Base-by-base conservation (phyloP, 37 sponge, comb jelly and placozoan species). In the Cladorhizidae sp. region DNA sequence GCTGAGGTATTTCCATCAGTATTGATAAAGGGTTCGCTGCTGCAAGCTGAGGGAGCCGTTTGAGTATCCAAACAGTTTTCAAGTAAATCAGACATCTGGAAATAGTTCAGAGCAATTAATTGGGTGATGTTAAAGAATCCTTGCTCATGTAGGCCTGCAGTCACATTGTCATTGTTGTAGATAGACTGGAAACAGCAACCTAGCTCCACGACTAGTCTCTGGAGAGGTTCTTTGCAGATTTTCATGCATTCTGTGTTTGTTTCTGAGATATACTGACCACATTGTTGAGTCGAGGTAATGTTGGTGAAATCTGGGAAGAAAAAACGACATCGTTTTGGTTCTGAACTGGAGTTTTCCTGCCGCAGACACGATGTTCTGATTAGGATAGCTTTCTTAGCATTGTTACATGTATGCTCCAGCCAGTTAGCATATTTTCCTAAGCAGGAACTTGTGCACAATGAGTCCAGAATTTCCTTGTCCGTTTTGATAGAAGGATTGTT, bases 181-280 rank as follows among this genome's bases (percentile, higher is more conserved):
- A 65, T 33, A 5, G 67, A 65, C 35, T 25, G 35, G 35, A 32
- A 65, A 32, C 67, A 65, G 67, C 67, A 65, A 32, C 67, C 67
- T 14, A 65, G 31, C 7, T 25, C 11, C 2, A 9, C 32, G 36
- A 65, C 18, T 2, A 65, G 31, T 15, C 31, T 32, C 26, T 65
- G 26, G 26, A 31, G 33, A 65, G 67, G 32, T 29, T 32, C 67
- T 5, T 15, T 31, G 11, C 67, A 65, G 3, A 32, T 11, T 12
- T 15, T 18, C 2, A 15, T 15, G 12, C 67, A 65, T 35, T 17
- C 17, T 32, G 36, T 2, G 59, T 58, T 25, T 58, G 49, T 45
- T n/a, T n/a, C n/a, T n/a, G n/a, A n/a, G 49, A 45, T 12, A 9
- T 45, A 45, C 49, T 5, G 8, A 45, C 8, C 49, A 45, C 49